Conservation (phyloP, 2,888 invertebrate species). For the Tortricodes alternella region DNA sequence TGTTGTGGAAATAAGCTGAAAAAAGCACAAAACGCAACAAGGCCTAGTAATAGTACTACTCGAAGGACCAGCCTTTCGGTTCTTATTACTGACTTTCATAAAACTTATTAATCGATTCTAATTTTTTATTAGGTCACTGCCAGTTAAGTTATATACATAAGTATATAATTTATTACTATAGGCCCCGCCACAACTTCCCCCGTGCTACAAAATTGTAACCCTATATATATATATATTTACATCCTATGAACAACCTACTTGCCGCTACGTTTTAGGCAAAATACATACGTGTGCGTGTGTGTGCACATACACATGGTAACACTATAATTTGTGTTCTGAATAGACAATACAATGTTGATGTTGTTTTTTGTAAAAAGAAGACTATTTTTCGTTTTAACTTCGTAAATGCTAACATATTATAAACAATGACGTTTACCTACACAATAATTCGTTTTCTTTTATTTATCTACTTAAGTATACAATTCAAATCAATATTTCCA, state of each 20-base stretch:
- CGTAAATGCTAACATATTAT: neutral
- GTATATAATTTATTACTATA: too few relatives aligned
- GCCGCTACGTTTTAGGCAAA: too few relatives aligned
- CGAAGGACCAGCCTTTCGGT: conserved; percentile 19
- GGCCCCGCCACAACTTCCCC: too few relatives aligned
- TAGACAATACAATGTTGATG: conserved; percentile 30
- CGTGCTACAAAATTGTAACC: too few relatives aligned
- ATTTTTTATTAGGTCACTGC: conserved; percentile 37
- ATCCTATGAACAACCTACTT: too few relatives aligned
- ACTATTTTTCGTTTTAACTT: neutral
- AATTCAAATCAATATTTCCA: neutral
- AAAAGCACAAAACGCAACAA: conserved; percentile 39
- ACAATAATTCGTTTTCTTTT: neutral
- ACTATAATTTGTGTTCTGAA: conserved; percentile 19
- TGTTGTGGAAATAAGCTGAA: too few relatives aligned
- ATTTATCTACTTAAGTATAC: neutral
- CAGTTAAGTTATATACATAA: too few relatives aligned
- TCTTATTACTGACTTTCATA: neutral
- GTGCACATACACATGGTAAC: too few relatives aligned
- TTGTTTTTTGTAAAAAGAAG: neutral
- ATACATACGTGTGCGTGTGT: too few relatives aligned
- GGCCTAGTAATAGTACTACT: conserved; percentile 37
- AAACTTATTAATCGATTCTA: neutral
- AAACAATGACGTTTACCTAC: neutral
- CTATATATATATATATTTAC: too few relatives aligned